Percentiles rank a stretch among this genome's conserved stretches.
Conservation (phyloP, 2,797 vertebrate species). For the Silurus lanzhouensis region DNA sequence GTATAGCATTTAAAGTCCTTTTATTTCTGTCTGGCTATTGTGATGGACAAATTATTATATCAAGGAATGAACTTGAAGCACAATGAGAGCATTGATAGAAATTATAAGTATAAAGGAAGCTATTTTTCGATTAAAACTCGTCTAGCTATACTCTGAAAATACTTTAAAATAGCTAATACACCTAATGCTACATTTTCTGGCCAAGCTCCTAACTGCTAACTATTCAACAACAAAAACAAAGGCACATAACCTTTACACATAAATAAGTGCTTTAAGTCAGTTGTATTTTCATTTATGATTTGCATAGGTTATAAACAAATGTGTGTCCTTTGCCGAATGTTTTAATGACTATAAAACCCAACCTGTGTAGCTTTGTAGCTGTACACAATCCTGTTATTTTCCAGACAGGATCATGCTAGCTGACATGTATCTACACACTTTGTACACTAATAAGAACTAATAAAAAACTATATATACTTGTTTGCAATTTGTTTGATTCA, state of each 20-base stretch:
- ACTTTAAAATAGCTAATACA: background rate
- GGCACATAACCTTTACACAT: background rate
- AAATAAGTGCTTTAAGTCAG: slow-evolving; percentile 59
- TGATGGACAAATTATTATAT: background rate
- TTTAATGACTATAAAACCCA: background rate
- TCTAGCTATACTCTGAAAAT: no score
- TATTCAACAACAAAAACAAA: background rate
- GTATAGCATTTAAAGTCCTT: background rate
- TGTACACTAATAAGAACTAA: background rate
- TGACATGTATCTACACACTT: background rate
- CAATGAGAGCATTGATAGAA: background rate
- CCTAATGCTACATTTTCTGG: background rate
- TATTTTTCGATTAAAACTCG: background rate
- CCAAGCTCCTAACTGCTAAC: background rate
- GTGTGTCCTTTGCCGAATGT: background rate
- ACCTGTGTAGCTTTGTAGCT: background rate
- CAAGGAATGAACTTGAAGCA: slow-evolving; percentile 3
- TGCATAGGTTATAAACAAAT: slow-evolving; percentile 38
- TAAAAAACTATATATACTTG: no score
- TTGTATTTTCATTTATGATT: slow-evolving; percentile 55
- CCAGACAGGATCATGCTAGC: background rate
- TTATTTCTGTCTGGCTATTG: background rate
- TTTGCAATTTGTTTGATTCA: background rate
- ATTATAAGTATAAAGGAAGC: no score
- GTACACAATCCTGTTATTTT: background rate